Evolutionary conservation across 2,797 vertebrate species (phyloP), one percentile per base, ranked within the genome.

Genomic region (Peromyscus melanophrys): DNA sequence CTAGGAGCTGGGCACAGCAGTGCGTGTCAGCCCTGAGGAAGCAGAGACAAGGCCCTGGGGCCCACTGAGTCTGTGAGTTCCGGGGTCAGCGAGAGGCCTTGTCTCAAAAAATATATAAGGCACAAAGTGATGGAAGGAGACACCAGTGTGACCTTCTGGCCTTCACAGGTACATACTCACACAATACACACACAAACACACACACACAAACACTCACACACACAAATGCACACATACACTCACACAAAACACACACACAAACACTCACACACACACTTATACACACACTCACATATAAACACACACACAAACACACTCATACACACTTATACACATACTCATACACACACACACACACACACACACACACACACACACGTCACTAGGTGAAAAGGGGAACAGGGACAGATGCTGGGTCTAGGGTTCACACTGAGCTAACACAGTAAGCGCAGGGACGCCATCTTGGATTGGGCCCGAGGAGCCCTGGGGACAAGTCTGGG

Each of bases 161-260:
- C 13, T 77, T 16, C 27, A 29, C 6, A 13, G 1, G 6, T 9
- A 29, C 10, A 84, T 10, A 31, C 16, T 11, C 8, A 43, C 21
- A 80, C 27, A 49, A 81, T 1, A 21, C 31, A n/a, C 7, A 83
- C 55, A 59, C 55, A 63, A 16, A 49, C 49, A 49, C 49, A 49
- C 49, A 12, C 9, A 78, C 31, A 78, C 3, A 34, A 10, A 27
- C 7, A 10, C 31, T 34, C 29, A 55, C 31, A 55, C 31, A 67
- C 31, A 69, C 0, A 14, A 21, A 75, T 19, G 21, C 17, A 40
- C 65, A 69, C 14, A 19, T 34, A n/a, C 67, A n/a, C 37, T 13
- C 11, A 0, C 11, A 43, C 0, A 2, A 17, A 17, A 55, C 11
- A n/a, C 13, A 55, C 2, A 21, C 17, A 52, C n/a, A 67, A 11